Evolutionary conservation across 2,113 vertebrate species (phyloP), one percentile per base, ranked within the genome.

Genomic region (Pongo pygmaeus): DNA sequence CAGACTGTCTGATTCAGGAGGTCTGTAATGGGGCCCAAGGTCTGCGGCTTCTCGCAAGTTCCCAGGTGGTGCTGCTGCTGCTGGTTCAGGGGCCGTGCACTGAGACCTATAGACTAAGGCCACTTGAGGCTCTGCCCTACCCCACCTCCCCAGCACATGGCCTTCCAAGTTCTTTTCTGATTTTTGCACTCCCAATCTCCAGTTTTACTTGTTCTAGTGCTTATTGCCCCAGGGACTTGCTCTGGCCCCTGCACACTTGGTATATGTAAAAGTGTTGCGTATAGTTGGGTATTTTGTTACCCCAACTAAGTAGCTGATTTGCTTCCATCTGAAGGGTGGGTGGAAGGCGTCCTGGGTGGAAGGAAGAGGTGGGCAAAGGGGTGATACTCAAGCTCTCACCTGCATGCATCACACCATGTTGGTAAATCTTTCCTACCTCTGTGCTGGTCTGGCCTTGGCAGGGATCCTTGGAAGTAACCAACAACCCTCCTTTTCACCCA

Each of bases 401-500:
- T 64, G 18, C 30, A 48, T 2, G 8, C 6, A 35, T 14, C 48
- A 48, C 7, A 32, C 13, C 35, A 27, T 64, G 18, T 25, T 57
- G 8, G 30, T 1, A 3, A 69, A 30, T 23, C 40, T 35, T 59
- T 23, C 40, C 52, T 7, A 59, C 61, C 12, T 93, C 20, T 57
- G 23, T 27, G 2, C 8, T 50, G 64, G 43, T 83, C 78, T 95
- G 88, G 48, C 70, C 16, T n/a, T 92, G 27, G 48, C 0, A 6
- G 50, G 61, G 69, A 43, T 25, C 35, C 64, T 30, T 0, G 0
- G 22, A 50, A n/a, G 46, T 25, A 69, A 30, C 8, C 6, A 46
- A 67, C 4, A 69, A 4, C 10, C 22, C 52, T 91, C n/a, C 59
- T n/a, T 91, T 69, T 61, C 77, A 35, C 27, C 69, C 64, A 78